These are phyloP conservation scores for Pimpla rufipes DNA, from an alignment of 2,888 invertebrate genomes.

Conservation along the genomic window DNA sequence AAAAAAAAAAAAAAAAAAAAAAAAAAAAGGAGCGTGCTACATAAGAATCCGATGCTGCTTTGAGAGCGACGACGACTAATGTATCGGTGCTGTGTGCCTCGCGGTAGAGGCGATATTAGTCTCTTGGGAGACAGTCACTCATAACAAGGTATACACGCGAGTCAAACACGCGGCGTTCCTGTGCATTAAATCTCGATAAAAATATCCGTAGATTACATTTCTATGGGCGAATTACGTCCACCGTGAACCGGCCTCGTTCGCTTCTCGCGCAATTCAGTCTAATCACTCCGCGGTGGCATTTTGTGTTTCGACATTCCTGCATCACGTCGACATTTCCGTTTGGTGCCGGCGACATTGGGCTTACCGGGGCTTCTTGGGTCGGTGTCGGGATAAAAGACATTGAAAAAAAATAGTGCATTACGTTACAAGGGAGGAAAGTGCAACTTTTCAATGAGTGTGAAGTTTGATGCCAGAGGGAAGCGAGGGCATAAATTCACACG, in stretches of 20 bases:
- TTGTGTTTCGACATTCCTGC: constrained; percentile 28
- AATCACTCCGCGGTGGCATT: constrained; percentile 22
- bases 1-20: neutral
- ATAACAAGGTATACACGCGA: constrained; percentile 19
- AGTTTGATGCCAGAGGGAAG: too few species aligned
- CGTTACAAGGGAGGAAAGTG: too few species aligned
- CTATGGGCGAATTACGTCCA: neutral
- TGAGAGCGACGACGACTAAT: constrained; percentile 25
- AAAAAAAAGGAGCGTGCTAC: neutral
- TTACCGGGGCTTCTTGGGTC: neutral
- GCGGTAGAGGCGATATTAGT: constrained; percentile 41
- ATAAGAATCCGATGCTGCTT: constrained; percentile 49
- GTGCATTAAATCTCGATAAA: constrained; percentile 52
- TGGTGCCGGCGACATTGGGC: too few species aligned
- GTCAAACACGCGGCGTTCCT: constrained; percentile 17
- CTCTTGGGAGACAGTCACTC: constrained; percentile 32
- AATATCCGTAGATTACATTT: constrained; percentile 41
- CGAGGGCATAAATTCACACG: too few species aligned
- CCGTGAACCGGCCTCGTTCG: constrained; percentile 17
- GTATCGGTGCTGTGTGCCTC: constrained; percentile 33
- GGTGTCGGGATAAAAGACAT: neutral
- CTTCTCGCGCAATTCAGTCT: constrained; percentile 31
- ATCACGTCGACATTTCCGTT: too few species aligned
- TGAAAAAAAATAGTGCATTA: too few species aligned
- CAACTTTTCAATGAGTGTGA: too few species aligned